Evolutionary conservation across 2,113 vertebrate genomes (phyloP).

Genomic region (Poeciliopsis occidentalis): DNA sequence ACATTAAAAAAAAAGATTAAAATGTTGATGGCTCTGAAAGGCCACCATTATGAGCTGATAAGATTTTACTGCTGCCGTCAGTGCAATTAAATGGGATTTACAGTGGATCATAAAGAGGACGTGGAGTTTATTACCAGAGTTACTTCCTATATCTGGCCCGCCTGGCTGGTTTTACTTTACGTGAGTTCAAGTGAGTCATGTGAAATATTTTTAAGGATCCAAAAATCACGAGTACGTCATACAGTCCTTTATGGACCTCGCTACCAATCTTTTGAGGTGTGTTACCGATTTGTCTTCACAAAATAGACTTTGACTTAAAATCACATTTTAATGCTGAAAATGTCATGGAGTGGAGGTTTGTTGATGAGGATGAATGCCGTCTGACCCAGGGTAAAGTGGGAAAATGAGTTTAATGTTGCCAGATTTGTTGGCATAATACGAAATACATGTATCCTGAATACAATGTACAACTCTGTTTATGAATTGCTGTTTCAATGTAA

Average conservation of each 20-base stretch:
- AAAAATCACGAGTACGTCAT: neutral
- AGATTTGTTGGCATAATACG: no score
- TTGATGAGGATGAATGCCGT: no score
- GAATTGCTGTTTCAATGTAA: no score
- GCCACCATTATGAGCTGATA: conserved; percentile 62
- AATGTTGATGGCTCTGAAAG: conserved; percentile 53
- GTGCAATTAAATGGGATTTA: conserved; percentile 62
- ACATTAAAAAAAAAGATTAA: conserved; percentile 51
- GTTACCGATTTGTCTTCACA: neutral
- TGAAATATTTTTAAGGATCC: conserved; percentile 27
- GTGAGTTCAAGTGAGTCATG: conserved; percentile 21
- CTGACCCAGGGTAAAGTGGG: no score
- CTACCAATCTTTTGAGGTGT: no score
- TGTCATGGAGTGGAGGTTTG: no score
- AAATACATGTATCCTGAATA: no score
- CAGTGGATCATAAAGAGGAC: conserved; percentile 46
- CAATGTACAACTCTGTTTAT: no score
- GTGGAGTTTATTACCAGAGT: conserved; percentile 37
- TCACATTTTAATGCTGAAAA: no score
- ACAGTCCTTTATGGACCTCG: neutral
- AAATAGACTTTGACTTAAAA: no score
- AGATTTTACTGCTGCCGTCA: conserved; percentile 58
- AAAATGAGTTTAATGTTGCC: no score
- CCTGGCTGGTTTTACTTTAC: neutral
- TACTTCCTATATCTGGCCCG: neutral